Evolutionary conservation across 2,888 invertebrate genomes (phyloP), one percentile per base, ranked within the genome.

Genomic region (Xestoiulus laeticollis): DNA sequence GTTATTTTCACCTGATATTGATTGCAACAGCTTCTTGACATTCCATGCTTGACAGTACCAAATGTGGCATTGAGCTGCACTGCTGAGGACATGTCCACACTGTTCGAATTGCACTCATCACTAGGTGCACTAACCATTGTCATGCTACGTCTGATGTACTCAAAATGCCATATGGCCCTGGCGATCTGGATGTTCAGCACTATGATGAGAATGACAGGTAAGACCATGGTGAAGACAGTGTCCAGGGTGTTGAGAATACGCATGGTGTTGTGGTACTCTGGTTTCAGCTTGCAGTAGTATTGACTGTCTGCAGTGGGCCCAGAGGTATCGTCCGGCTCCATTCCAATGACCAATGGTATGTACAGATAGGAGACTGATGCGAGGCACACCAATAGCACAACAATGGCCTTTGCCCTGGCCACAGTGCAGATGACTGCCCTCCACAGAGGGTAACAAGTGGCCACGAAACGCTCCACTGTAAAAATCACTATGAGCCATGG

Each of bases 401-500:
- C 93, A 0, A 95, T 93, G 33, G 93, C 91, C 89, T 95, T 95
- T 0, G 96, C 96, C 84, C 96, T 93, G 3, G 93, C 92, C 32
- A 95, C 94, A 0, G 96, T 96, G 91, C 96, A 96, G 92, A 96
- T 93, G 5, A 94, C 94, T 88, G 94, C 95, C 1, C 96, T 93
- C 87, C 93, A 93, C 16, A 94, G 90, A 0, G 94, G 94, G 85
- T 88, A 87, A 44, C 82, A 38, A 6, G 87, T 85, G 33, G 85
- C 87, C n/a, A 87, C 85, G 82, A 68, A 88, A 32, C 85, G 22
- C 22, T 88, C 87, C 1, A 87, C 53, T 48, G 87, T 88, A 78
- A 88, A 88, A 43, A 82, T 53, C 43, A 87, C 88, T 14, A 88
- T 86, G 16, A 87, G 68, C 88, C 87, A 87, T 6, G 85, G 68